Percentiles rank a stretch among this genome's conserved stretches.
Conservation (phyloP, 2,113 vertebrate genomes). For the Leucosticte australis region DNA sequence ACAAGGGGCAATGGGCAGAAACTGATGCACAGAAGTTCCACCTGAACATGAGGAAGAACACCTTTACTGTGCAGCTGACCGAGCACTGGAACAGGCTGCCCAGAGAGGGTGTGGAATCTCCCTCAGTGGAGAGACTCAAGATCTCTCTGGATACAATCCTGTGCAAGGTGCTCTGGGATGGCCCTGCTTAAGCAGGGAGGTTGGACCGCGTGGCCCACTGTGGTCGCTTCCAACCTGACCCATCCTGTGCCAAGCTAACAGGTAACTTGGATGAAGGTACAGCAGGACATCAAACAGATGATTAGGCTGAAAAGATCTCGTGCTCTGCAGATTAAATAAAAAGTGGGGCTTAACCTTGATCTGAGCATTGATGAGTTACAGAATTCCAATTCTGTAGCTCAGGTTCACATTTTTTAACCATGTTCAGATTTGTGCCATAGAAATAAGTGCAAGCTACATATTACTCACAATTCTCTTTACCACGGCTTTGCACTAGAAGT, state of each 20-base stretch:
- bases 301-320: background rate
- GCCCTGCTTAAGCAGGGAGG: background rate
- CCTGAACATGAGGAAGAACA: background rate
- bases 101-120: background rate
- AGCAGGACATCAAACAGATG: background rate
- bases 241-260: background rate
- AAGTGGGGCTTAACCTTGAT: background rate
- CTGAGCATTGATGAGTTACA: background rate
- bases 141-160: background rate
- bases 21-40: background rate
- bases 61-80: rapidly evolving
- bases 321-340: background rate
- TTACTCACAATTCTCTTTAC: background rate
- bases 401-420: background rate
- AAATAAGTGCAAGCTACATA: background rate
- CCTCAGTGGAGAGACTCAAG: rapidly evolving
- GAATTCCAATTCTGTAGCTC: background rate
- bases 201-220: background rate
- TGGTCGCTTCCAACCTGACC: background rate
- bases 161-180: background rate
- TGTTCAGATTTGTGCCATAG: background rate
- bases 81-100: background rate
- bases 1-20: background rate
- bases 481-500: background rate
- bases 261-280: background rate